Conservation (phyloP, 2,113 vertebrate species). For the Takifugu bimaculatus region DNA sequence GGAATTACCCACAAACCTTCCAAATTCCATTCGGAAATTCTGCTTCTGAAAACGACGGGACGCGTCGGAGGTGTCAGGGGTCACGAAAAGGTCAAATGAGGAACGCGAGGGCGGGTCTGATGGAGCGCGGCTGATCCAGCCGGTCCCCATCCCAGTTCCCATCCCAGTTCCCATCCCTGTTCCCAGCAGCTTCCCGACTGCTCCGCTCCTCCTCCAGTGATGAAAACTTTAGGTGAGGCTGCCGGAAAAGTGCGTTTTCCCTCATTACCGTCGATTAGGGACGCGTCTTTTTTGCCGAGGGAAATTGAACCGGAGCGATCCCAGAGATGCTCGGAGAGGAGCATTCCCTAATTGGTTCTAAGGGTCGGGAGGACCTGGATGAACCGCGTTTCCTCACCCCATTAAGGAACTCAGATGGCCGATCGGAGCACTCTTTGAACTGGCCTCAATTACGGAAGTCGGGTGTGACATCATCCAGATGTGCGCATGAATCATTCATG, state of each 20-base stretch:
- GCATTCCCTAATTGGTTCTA: conserved; percentile 70
- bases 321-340: conserved; percentile 52
- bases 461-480: conserved; percentile 10
- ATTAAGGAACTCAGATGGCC: conserved; percentile 22
- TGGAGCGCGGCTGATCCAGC: too few species aligned
- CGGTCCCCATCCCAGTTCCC: too few species aligned
- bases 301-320: conserved; percentile 58
- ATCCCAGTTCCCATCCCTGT: too few species aligned
- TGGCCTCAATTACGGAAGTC: conserved; percentile 8
- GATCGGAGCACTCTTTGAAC: conserved; percentile 30
- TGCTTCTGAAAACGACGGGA: too few species aligned
- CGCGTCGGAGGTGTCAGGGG: too few species aligned
- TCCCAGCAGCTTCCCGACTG: background rate
- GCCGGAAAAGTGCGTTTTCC: conserved; percentile 52
- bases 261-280: conserved; percentile 60
- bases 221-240: conserved; percentile 27
- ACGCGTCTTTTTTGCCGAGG: conserved; percentile 41
- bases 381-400: conserved; percentile 34
- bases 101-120: too few species aligned
- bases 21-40: too few species aligned
- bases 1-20: too few species aligned
- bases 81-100: too few species aligned
- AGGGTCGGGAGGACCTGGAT: conserved; percentile 50
- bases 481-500: conserved; percentile 4
- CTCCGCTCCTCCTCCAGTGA: conserved; percentile 22